phyloP scores from a whole-genome alignment of 2,113 vertebrate species.

The Pterocles burchelli region DNA sequence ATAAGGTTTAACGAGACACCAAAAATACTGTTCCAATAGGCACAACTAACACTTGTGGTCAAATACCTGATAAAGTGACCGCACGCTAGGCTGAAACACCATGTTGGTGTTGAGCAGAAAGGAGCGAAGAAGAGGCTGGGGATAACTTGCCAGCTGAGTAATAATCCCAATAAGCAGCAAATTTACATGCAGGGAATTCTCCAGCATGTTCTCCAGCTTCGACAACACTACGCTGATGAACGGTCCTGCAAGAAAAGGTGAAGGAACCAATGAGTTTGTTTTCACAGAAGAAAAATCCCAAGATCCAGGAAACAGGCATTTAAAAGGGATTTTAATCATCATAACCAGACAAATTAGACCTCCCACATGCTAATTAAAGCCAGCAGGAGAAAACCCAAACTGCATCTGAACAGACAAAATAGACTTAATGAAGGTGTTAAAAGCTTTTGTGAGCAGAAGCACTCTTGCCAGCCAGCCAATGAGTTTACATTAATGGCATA shows the following conservation, averaged over 20 bases:
- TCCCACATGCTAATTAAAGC: not conserved
- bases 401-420: not conserved
- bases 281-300: not conserved
- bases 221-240: slow-evolving; percentile 96
- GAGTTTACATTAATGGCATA: not conserved
- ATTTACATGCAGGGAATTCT: slow-evolving; percentile 93
- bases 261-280: not conserved
- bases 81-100: slow-evolving; percentile 95
- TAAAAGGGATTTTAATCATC: not conserved
- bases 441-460: not conserved
- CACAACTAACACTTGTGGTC: not conserved
- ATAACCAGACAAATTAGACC: not conserved
- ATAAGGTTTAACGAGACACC: not conserved
- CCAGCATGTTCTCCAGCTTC: slow-evolving; percentile 95
- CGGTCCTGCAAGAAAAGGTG: slow-evolving; percentile 79
- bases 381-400: not conserved
- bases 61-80: slow-evolving; percentile 94
- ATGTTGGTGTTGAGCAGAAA: slow-evolving; percentile 97
- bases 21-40: not conserved
- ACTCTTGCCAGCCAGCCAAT: not conserved
- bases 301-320: not conserved
- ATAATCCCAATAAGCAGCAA: slow-evolving; percentile 93
- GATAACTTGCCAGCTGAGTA: slow-evolving; percentile 92
- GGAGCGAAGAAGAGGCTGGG: slow-evolving; percentile 94
- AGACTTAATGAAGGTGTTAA: not conserved